A percentile compares a stretch with the other conserved stretches of the same genome.
Evolutionary conservation across 2,113 vertebrate genomes (phyloP).

Genomic region (Mellivora capensis): DNA sequence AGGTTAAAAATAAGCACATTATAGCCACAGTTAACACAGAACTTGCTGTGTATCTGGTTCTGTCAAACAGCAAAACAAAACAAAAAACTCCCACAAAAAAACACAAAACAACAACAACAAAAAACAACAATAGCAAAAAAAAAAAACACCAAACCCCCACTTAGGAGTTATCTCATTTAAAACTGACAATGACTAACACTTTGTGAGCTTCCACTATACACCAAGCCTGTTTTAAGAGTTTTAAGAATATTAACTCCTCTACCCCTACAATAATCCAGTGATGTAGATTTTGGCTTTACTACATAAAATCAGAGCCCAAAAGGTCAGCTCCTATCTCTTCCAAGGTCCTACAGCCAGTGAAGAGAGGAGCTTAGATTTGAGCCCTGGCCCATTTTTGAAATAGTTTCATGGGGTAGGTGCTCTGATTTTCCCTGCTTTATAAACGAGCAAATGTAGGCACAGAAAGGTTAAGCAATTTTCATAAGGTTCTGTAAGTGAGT

Average conservation of each 20-base stretch:
- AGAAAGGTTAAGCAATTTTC: background rate
- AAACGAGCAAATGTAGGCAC: background rate
- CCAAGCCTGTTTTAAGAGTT: background rate
- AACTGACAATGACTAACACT: background rate
- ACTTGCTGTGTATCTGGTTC: background rate
- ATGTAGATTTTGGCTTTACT: background rate
- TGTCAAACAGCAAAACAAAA: background rate
- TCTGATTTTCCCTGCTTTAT: background rate
- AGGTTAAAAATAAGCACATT: background rate
- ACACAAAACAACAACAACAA: background rate
- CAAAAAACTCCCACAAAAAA: background rate
- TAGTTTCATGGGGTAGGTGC: background rate
- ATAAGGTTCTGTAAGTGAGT: background rate
- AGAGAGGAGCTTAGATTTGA: background rate
- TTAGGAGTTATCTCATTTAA: background rate
- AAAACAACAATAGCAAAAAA: background rate
- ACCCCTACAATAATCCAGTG: background rate
- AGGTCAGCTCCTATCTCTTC: background rate
- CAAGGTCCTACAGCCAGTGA: background rate
- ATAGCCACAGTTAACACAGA: background rate
- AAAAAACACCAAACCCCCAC: no score
- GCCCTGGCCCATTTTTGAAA: background rate
- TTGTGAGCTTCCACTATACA: background rate
- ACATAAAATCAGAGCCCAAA: background rate
- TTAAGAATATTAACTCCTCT: background rate